These are phyloP conservation scores for Calidris pygmaea DNA, from an alignment of 2,113 vertebrate species.

Conservation along the genomic window DNA sequence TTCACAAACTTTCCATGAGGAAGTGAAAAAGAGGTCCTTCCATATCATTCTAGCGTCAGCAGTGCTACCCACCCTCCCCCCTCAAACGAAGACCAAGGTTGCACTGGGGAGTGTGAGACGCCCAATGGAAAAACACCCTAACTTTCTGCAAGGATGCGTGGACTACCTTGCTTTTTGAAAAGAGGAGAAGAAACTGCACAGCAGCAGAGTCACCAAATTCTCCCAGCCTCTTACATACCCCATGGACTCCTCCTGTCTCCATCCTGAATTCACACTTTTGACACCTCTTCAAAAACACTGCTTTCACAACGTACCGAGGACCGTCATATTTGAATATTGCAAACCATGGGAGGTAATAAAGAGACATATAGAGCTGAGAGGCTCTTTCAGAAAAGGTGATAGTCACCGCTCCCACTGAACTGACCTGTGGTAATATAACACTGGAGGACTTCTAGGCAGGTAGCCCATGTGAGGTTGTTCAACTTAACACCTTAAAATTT, in stretches of 20 bases:
- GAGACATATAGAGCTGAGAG: not conserved
- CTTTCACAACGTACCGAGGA: not conserved
- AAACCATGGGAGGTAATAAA: not conserved
- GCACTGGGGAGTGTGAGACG: not conserved
- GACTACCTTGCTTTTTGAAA: not conserved
- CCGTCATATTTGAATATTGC: not conserved
- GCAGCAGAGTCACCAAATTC: not conserved
- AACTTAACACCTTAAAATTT: not conserved
- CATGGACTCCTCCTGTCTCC: not conserved
- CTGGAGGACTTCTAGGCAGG: not conserved
- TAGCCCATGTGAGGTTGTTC: not conserved
- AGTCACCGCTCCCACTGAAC: not conserved
- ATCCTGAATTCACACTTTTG: not conserved
- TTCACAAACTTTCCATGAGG: not conserved
- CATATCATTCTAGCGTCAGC: not conserved
- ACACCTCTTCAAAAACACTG: not conserved
- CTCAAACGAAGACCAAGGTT: not conserved
- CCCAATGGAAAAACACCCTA: not conserved
- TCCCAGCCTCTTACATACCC: not conserved
- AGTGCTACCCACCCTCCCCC: not conserved
- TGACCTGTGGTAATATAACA: not conserved
- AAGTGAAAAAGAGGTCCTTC: not conserved
- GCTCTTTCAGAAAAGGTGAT: not conserved
- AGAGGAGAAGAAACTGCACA: not conserved
- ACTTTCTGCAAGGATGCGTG: not conserved